Conservation (phyloP, 2,888 invertebrate genomes). For the Diadegma fenestrale region DNA sequence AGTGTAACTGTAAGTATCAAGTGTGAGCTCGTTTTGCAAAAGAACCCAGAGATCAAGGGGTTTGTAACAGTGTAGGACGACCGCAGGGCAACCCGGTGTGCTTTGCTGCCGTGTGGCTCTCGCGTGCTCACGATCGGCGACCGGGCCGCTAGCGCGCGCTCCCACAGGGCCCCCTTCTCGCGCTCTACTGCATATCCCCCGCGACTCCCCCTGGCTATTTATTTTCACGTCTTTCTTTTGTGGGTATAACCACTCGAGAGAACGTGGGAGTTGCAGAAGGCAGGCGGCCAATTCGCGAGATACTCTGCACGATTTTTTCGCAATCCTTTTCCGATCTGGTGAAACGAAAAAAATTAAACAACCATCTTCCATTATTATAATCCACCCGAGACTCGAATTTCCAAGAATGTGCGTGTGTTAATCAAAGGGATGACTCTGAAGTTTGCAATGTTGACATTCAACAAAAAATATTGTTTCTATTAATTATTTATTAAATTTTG, state of each 20-base stretch:
- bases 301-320: conserved; percentile 64
- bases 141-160: conserved; percentile 51
- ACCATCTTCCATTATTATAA: conserved; percentile 37
- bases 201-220: conserved; percentile 66
- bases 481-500: too few species aligned
- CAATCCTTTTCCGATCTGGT: conserved; percentile 47
- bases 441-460: too few species aligned
- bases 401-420: conserved; percentile 1
- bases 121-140: conserved; percentile 68
- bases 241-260: conserved; percentile 59
- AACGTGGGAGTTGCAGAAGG: conserved; percentile 64
- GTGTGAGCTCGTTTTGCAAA: conserved; percentile 52
- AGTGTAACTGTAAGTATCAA: conserved; percentile 62
- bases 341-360: background rate
- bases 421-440: too few species aligned
- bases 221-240: conserved; percentile 66
- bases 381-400: conserved; percentile 10
- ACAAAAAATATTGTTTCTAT: too few species aligned
- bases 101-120: conserved; percentile 64
- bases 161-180: conserved; percentile 49
- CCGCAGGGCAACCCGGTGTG: conserved; percentile 58
- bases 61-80: conserved; percentile 31
- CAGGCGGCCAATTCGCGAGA: conserved; percentile 49
- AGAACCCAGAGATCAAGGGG: conserved; percentile 43
- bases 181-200: conserved; percentile 40